Conservation (phyloP, 2,113 vertebrate species). For the Triplophysa dalaica region DNA sequence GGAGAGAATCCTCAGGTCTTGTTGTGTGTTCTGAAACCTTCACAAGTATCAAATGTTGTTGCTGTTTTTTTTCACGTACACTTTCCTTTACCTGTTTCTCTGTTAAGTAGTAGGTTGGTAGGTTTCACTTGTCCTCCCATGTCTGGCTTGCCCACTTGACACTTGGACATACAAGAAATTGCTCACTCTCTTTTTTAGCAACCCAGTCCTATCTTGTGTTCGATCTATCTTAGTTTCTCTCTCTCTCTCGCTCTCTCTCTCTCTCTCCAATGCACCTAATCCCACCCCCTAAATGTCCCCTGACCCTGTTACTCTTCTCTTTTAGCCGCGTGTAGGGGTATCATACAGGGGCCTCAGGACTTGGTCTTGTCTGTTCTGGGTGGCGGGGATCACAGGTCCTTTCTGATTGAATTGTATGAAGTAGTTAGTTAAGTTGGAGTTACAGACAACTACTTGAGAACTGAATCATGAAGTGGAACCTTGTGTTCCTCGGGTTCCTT, state of each 20-base stretch:
- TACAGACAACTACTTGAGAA: constrained; percentile 40
- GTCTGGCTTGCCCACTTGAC: not conserved
- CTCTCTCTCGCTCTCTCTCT: constrained; percentile 7
- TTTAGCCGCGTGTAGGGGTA: constrained; percentile 65
- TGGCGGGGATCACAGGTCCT: constrained; percentile 69
- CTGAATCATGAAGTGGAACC: constrained; percentile 76
- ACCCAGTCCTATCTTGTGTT: constrained; percentile 12
- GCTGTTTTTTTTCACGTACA: not conserved
- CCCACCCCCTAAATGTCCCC: constrained; percentile 68
- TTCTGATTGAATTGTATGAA: constrained; percentile 51
- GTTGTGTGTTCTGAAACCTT: not conserved
- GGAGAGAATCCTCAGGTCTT: constrained; percentile 56
- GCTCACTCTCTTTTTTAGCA: constrained; percentile 5
- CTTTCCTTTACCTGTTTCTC: not conserved
- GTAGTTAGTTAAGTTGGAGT: constrained; percentile 24
- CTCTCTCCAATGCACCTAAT: constrained; percentile 58
- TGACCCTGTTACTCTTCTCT: constrained; percentile 60
- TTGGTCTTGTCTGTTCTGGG: constrained; percentile 76
- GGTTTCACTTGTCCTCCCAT: not conserved
- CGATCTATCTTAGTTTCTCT: not conserved
- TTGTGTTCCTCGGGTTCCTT: constrained; percentile 74
- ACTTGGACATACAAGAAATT: not conserved
- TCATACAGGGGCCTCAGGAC: constrained; percentile 71
- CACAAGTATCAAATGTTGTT: not conserved
- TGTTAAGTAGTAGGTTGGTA: not conserved